Conservation (phyloP, 2,797 vertebrate genomes). For the Coccyzus lansbergi region DNA sequence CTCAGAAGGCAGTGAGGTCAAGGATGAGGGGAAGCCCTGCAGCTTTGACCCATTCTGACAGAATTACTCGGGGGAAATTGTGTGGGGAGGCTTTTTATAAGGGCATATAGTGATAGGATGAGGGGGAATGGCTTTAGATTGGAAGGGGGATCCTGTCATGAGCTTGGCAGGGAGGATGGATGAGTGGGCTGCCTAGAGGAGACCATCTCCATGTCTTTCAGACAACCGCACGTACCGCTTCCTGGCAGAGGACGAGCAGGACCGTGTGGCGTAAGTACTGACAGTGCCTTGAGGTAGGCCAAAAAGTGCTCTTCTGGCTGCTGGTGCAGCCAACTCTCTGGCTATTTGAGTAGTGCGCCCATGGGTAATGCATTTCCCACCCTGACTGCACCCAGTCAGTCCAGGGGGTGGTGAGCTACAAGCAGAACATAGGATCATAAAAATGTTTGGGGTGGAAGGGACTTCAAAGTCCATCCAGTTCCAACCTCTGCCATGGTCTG, state of each 20-base stretch:
- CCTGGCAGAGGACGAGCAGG: slow-evolving; percentile 84
- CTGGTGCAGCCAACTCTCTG: too few species aligned
- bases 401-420: accelerated
- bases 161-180: neutral
- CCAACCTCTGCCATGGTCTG: too few species aligned
- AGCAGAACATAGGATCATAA: neutral
- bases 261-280: slow-evolving; percentile 82
- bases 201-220: slow-evolving; percentile 50
- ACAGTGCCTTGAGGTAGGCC: accelerated
- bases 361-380: neutral
- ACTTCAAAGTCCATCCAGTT: too few species aligned
- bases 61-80: neutral
- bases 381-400: neutral
- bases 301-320: neutral
- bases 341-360: neutral
- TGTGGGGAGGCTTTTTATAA: neutral
- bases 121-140: too few species aligned
- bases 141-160: neutral
- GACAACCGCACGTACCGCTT: slow-evolving; percentile 87
- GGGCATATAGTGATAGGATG: too few species aligned
- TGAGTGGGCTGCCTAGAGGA: accelerated
- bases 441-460: too few species aligned
- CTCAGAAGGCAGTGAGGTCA: accelerated
- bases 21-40: neutral
- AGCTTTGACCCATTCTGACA: neutral